Evolutionary conservation across 2,888 invertebrate genomes (phyloP), one percentile per base, ranked within the genome.

Genomic region (Orchesellides sinensis): DNA sequence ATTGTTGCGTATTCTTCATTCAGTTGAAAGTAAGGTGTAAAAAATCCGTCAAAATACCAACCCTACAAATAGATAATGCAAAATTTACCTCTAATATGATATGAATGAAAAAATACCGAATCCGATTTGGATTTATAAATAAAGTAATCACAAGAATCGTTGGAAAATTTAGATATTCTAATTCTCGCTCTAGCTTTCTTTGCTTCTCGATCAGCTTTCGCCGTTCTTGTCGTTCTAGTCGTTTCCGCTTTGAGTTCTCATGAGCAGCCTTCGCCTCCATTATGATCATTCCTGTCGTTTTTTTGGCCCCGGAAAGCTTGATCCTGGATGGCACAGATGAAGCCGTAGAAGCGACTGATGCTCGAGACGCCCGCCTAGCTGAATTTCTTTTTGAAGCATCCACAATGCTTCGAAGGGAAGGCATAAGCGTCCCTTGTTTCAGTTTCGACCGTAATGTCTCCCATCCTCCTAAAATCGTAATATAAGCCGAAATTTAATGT

Each of bases 21-120:
- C 12, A 85, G 75, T 61, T 70, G 56, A 40, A 85, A 85, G 21
- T 70, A 73, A 0, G 68, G 77, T 0, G 80, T 72, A 54, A 83
- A 83, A 40, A 85, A 85, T 54, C 85, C 85, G 40, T 83, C 83
- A 74, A 83, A 85, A 45, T 85, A 83, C 83, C 83, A 85, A 12
- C 85, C 85, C 85, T 85, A 17, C 8, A 54, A 17, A 25, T 10
- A 40, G 23, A 25, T 49, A 14, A 14, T 8, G 10, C n/a, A 1
- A 14, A 10, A 27, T 45, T 19, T 4, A 1, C 8, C 25, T 23
- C 10, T 17, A 21, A 35, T 29, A 40, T 29, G 47, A n/a, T 52
- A 23, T 74, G 17, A n/a, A n/a, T n/a, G n/a, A n/a, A n/a, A n/a
- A n/a, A n/a, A n/a, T n/a, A 19, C 14, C 8, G 8, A 19, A 8